Evolutionary conservation across 2,113 vertebrate species (phyloP), one percentile per base, ranked within the genome.

Genomic region (Poeciliopsis retropinna): DNA sequence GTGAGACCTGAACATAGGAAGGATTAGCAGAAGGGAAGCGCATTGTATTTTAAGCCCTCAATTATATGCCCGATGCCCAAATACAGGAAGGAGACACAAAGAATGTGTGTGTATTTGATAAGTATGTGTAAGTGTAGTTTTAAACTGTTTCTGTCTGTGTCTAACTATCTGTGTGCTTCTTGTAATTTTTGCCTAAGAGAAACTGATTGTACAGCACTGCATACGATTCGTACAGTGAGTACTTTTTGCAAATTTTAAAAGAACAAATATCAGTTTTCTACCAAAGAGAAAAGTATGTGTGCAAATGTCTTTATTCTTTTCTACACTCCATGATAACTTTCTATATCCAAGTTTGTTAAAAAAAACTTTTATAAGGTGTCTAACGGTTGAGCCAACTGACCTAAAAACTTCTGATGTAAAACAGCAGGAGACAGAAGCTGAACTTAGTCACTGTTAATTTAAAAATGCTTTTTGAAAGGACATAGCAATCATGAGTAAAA

Each of bases 31-130:
- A 86, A 81, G 84, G 85, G 84, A 76, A 86, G 80, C 73, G 5
- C 60, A 28, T 81, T 73, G 70, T 57, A n/a, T 25, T 57, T 9
- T 87, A 91, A 93, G 91, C 90, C 89, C 87, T 92, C 90, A 89
- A 90, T 94, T 92, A 91, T 88, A 89, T 88, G 83, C 87, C 80
- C 64, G 78, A 88, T 88, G 78, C 71, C 76, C 82, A 73, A 78
- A 86, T 51, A 60, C 13, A 72, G 62, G 63, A 77, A 85, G 74
- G 65, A 91, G 79, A 87, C 68, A 71, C 83, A 67, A 77, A 70
- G 70, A 60, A 63, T 85, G 77, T 80, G 81, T 82, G 69, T 85
- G 44, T 79, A 78, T 76, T 71, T 70, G 54, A 62, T 76, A n/a
- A 67, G 39, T 77, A 79, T 71, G 51, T 80, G 51, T 70, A 67